Conservation (phyloP, 2,113 vertebrate species). For the Anhinga anhinga region DNA sequence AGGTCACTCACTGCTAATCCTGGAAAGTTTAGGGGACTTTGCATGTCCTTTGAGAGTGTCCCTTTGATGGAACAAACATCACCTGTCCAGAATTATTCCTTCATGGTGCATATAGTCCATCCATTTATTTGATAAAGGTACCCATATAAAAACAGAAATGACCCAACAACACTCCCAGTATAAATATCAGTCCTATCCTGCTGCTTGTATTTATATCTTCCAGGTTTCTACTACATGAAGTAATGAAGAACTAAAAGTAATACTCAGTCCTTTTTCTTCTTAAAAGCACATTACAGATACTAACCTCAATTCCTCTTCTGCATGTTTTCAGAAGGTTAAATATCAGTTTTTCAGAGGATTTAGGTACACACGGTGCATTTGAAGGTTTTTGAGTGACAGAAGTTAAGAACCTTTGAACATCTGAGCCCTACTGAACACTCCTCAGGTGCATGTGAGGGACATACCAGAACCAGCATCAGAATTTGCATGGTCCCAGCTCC, state of each 20-base stretch:
- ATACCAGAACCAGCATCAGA: background rate
- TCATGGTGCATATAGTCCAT: background rate
- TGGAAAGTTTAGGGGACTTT: conserved; percentile 37
- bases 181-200: background rate
- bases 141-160: background rate
- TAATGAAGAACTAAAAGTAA: background rate
- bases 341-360: background rate
- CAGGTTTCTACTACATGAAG: background rate
- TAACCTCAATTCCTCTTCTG: conserved; percentile 45
- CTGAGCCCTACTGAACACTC: background rate
- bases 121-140: background rate
- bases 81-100: conserved; percentile 6
- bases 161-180: background rate
- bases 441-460: background rate
- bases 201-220: background rate
- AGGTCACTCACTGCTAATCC: conserved; percentile 29
- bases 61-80: conserved; percentile 7
- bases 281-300: conserved; percentile 13
- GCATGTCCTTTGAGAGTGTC: background rate
- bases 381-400: background rate
- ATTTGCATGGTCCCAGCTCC: background rate
- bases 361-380: background rate
- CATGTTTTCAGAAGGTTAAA: background rate
- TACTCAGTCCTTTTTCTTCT: background rate
- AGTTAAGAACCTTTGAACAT: background rate